Evolutionary conservation across 2,797 vertebrate species (phyloP), one percentile per base, ranked within the genome.

Genomic region (Eulemur albifrons): DNA sequence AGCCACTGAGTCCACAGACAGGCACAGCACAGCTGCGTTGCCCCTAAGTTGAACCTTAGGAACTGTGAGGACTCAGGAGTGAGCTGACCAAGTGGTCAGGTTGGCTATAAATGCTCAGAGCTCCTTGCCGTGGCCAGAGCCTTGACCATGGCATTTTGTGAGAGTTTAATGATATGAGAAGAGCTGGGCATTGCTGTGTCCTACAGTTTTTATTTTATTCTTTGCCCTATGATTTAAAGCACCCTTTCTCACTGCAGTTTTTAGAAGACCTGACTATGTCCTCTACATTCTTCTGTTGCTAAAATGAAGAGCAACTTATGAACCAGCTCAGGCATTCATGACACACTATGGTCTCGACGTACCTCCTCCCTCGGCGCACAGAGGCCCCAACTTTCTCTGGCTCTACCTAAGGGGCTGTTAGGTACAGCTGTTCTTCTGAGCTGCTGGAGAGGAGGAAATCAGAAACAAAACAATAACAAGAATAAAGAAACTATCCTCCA

Each of bases 401-500:
- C 45, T 82, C 67, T 54, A 27, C 27, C 15, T 45, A 54, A 40
- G 43, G 63, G 43, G 6, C 45, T 86, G 27, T 38, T 83, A 54
- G 52, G 40, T 65, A 86, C 2, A 93, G 72, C 30, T 40, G 70
- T 79, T 72, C 63, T 87, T 12, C 65, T 27, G 65, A 94, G 65
- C 65, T 93, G 87, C 23, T 84, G 61, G 76, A 76, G 83, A 85
- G 25, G 38, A 97, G 48, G 81, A 86, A 77, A 63, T 69, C 72
- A 92, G 83, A 90, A 79, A 91, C 77, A 82, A 81, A 95, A 96
- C 43, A 94, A 25, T 38, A 75, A 57, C 7, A 90, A 93, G 75
- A 87, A 90, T 76, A 89, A 67, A 85, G 86, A 81, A 79, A 52
- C n/a, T 4, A 20, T 38, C 35, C 45, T 7, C 9, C 0, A 7